phyloP scores from a whole-genome alignment of 1,140 invertebrate species.

The Drosophila neocordata region DNA sequence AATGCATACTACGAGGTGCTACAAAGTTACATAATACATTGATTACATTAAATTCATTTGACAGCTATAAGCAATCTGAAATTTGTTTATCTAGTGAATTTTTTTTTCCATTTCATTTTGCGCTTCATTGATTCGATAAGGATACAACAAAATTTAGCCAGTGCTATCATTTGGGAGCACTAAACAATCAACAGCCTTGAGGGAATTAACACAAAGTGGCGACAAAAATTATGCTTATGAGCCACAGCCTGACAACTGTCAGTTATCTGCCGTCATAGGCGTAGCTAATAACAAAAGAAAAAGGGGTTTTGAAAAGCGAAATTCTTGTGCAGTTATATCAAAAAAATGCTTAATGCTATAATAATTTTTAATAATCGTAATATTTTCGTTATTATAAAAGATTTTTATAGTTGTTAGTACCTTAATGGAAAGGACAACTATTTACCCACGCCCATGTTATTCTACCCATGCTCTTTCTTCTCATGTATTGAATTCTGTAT shows the following conservation, averaged over 20 bases:
- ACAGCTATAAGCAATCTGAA: background rate
- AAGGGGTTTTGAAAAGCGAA: too few species aligned
- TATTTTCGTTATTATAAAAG: too few species aligned
- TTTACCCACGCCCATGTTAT: background rate
- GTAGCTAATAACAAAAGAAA: slow-evolving; percentile 17
- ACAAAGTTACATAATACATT: too few species aligned
- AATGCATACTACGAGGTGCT: too few species aligned
- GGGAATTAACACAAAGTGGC: slow-evolving; percentile 15
- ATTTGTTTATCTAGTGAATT: background rate
- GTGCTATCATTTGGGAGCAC: slow-evolving; percentile 10
- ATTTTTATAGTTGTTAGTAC: too few species aligned
- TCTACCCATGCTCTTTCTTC: background rate
- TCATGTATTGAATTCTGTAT: slow-evolving; percentile 48
- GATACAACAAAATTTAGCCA: slow-evolving; percentile 7
- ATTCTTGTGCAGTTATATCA: too few species aligned
- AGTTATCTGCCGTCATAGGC: slow-evolving; percentile 16
- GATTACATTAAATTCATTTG: background rate
- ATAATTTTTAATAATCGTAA: too few species aligned
- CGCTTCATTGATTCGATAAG: slow-evolving; percentile 12
- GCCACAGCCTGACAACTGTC: background rate
- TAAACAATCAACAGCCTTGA: slow-evolving; percentile 19
- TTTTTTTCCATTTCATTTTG: background rate
- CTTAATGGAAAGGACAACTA: background rate
- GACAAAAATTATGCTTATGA: slow-evolving; percentile 21
- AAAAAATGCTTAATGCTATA: too few species aligned